phyloP scores from a whole-genome alignment of 2,888 invertebrate species.

The Nysson spinosus region DNA sequence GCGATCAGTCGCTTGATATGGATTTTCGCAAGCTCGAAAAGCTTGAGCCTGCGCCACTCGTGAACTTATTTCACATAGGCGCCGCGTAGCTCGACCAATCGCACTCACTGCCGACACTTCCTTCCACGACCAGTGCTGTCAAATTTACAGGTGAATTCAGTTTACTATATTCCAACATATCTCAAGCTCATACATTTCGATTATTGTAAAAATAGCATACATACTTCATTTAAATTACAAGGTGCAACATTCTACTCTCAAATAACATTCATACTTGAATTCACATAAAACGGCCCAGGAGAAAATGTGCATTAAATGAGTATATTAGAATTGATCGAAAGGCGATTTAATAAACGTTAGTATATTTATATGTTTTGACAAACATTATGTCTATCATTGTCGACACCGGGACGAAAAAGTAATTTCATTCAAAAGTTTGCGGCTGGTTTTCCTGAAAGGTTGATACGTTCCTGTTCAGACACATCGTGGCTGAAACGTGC shows the following conservation, averaged over 20 bases:
- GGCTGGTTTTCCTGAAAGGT: background rate
- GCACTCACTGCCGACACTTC: slow-evolving; percentile 20
- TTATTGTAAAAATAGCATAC: too few relatives aligned
- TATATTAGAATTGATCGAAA: too few relatives aligned
- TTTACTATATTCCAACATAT: background rate
- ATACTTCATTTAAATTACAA: too few relatives aligned
- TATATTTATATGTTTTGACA: background rate
- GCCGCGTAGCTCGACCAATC: slow-evolving; percentile 33
- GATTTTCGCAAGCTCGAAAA: slow-evolving; percentile 66
- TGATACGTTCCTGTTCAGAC: slow-evolving; percentile 26
- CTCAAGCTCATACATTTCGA: background rate
- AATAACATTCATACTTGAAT: too few relatives aligned
- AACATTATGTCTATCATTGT: background rate
- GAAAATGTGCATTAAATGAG: too few relatives aligned
- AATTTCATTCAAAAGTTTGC: background rate
- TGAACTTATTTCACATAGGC: slow-evolving; percentile 28
- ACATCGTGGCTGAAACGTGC: slow-evolving; percentile 22
- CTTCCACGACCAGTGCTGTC: slow-evolving; percentile 25
- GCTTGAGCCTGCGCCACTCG: slow-evolving; percentile 66
- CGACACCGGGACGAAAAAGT: too few relatives aligned
- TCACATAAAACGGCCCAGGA: too few relatives aligned
- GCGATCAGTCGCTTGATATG: slow-evolving; percentile 53
- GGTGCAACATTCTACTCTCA: too few relatives aligned
- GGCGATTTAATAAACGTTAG: too few relatives aligned
- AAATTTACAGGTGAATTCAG: slow-evolving; percentile 7